A percentile compares a stretch with the other conserved stretches of the same genome.
These are phyloP conservation scores for Hanleya hanleyi DNA, from an alignment of 2,888 invertebrate species.

Conservation along the genomic window DNA sequence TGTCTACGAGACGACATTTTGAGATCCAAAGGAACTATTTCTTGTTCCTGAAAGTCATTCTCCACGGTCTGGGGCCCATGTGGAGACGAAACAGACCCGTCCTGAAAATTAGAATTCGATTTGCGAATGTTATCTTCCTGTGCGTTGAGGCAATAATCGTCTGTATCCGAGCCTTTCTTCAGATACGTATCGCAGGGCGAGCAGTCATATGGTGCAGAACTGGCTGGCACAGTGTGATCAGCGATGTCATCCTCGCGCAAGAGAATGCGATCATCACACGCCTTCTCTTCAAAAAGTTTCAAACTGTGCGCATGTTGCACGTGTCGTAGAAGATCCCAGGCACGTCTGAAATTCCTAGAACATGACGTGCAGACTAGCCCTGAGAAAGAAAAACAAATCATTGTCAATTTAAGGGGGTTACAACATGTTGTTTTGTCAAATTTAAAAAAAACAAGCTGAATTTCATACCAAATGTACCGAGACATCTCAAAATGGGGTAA, in stretches of 20 bases:
- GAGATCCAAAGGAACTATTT: neutral
- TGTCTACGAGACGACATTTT: neutral
- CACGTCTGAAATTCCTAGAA: slow-evolving; percentile 59
- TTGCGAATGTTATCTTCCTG: neutral
- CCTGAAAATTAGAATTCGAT: neutral
- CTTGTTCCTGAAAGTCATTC: neutral
- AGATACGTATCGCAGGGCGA: no score
- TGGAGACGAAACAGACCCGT: no score
- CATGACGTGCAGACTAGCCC: slow-evolving; percentile 60
- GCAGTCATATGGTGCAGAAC: no score
- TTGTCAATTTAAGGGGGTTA: neutral
- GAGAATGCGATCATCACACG: slow-evolving; percentile 1
- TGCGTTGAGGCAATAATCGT: neutral
- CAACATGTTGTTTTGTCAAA: no score
- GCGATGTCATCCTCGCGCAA: neutral
- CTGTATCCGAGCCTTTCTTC: no score
- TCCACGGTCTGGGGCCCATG: neutral
- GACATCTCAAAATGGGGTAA: no score
- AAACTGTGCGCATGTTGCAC: slow-evolving; percentile 63
- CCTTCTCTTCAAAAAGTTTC: slow-evolving; percentile 54
- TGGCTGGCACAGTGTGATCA: neutral
- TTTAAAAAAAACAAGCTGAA: no score
- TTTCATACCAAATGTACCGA: no score
- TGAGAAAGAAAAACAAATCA: neutral
- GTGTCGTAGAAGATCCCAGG: slow-evolving; percentile 65